Base-by-base conservation (phyloP, 1,140 invertebrate genomes). In the Leptopilina boulardi region DNA sequence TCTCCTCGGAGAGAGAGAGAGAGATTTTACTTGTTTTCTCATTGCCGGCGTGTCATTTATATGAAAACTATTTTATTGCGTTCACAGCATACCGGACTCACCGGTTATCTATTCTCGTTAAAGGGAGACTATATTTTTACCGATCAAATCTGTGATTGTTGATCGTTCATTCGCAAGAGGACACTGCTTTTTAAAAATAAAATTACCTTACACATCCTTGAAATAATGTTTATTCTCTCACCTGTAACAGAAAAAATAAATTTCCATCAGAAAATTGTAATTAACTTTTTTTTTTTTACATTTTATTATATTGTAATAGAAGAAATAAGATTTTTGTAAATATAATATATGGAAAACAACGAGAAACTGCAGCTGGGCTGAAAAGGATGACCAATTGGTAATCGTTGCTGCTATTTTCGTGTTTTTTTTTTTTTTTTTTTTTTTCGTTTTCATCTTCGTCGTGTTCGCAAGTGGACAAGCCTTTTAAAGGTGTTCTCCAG, bases 101-200 rank as follows among this genome's bases (percentile, higher is more conserved):
- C 59, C 59, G 59, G 59, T 66, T 66, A 66, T 66, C 59, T 66
- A 30, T 66, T 66, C 59, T 66, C 59, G 59, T 66, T 66, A 66
- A 66, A 34, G 26, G 26, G 59, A 66, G 26, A n/a, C 3, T 6
- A 66, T 6, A 66, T 66, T 66, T 66, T 66, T 66, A 66, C 1
- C 26, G 59, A 66, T 66, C 23, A 30, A 30, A 34, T 66, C 59
- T 30, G 59, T 66, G 59, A 66, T 30, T 30, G 59, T 66, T 66
- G 59, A 66, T 66, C 23, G 8, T 21, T 54, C 51, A 54, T 6
- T 54, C 51, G 18, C 51, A 6, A 54, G 13, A 66, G 59, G 26
- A 66, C 59, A 15, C 56, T 30, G n/a, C n/a, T 66, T 18, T 11
- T 56, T 21, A 15, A 21, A 15, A n/a, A 26, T 66, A 21, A 66